Evolutionary conservation across 2,888 invertebrate species (phyloP), one percentile per base, ranked within the genome.

Genomic region (Xanthia icteritia): DNA sequence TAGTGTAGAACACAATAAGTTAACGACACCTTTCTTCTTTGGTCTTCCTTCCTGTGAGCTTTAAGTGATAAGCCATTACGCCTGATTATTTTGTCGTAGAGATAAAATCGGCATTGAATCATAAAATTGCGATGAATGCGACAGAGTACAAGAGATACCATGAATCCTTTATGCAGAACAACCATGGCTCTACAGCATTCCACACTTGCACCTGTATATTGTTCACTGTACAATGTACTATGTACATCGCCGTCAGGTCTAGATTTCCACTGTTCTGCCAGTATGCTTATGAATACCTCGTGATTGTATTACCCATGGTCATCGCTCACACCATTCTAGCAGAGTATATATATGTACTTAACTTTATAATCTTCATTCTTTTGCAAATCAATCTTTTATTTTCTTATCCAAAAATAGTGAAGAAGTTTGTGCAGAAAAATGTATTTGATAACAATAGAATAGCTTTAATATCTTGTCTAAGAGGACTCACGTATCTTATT

Each of bases 401-500:
- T 56, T 69, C 88, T 64, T 86, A 81, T 69, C 76, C 86, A 27
- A 79, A 84, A 60, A 27, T 83, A 63, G 39, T 64, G 1, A 85
- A 83, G 20, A 87, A 86, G 31, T 91, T 91, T 20, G 70, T 54
- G 51, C 81, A 81, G 65, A 83, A 76, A 82, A 94, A 92, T 87
- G 79, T 73, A 45, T 92, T 88, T 81, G 86, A 77, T 68, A 89
- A 86, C 23, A 86, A 90, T 36, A 93, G 88, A 88, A 86, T 95
- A 72, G 89, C 91, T 64, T 91, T 97, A 69, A 95, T 99, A 79
- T 98, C 98, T 13, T 97, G 97, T 89, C 95, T 97, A 72, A 97
- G 99, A 86, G 97, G 98, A 0, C 95, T 98, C 5, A 97, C 98
- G 0, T 98, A 98, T 91, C 92, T 98, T 17, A 97, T 98, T 67